A percentile compares a stretch with the other conserved stretches of the same genome.
Evolutionary conservation across 2,888 invertebrate genomes (phyloP).

Genomic region (Caenorhabditis japonica): DNA sequence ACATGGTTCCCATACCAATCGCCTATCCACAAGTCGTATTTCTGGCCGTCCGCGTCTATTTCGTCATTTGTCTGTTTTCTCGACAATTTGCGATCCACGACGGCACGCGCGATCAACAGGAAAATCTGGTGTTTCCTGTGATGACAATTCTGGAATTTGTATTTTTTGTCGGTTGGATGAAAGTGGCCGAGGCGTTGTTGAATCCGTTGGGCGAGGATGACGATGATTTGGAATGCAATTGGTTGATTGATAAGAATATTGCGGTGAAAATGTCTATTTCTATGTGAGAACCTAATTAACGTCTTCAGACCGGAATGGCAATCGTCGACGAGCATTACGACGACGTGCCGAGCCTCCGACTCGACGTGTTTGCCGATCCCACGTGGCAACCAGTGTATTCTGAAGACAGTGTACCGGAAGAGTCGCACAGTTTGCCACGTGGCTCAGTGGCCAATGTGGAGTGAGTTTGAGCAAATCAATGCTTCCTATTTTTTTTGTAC

Average conservation of each 20-base stretch:
- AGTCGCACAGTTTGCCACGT: background rate
- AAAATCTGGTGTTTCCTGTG: constrained; percentile 48
- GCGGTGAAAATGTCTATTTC: constrained; percentile 16
- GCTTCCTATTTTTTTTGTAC: background rate
- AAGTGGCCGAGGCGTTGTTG: constrained; percentile 70
- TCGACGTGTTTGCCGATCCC: constrained; percentile 44
- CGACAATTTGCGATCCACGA: constrained; percentile 17
- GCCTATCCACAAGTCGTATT: constrained; percentile 42
- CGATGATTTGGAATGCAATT: constrained; percentile 65
- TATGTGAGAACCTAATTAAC: no score
- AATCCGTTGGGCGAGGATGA: constrained; percentile 72
- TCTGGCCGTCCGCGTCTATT: constrained; percentile 32
- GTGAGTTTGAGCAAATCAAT: no score
- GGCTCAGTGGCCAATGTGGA: constrained; percentile 30
- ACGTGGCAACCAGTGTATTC: constrained; percentile 42
- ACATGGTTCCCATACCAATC: constrained; percentile 36
- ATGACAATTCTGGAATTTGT: constrained; percentile 61
- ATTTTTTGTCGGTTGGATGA: constrained; percentile 54
- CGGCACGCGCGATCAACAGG: background rate
- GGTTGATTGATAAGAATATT: constrained; percentile 56
- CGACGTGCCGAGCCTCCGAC: constrained; percentile 8
- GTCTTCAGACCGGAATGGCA: constrained; percentile 48
- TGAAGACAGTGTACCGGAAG: constrained; percentile 25
- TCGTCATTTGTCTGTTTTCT: constrained; percentile 29
- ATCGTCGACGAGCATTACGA: constrained; percentile 48